Conservation (phyloP, 1,140 invertebrate genomes). For the Phthorimaea operculella region DNA sequence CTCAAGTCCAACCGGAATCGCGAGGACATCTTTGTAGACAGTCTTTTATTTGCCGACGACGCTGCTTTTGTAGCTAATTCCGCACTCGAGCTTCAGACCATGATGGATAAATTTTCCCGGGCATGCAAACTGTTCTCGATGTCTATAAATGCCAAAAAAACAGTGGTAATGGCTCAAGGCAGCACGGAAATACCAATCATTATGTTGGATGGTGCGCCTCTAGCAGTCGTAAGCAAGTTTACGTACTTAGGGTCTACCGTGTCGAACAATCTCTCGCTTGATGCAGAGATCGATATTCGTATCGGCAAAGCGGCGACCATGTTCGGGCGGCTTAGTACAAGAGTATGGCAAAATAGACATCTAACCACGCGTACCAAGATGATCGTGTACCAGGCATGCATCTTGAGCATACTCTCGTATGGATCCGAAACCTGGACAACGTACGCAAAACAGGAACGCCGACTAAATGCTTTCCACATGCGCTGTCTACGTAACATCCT, state of each 20-base stretch:
- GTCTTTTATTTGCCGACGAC: slow-evolving; percentile 1
- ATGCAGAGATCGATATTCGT: slow-evolving; percentile 1
- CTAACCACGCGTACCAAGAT: too few relatives aligned
- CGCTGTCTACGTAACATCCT: too few relatives aligned
- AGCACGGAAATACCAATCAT: not conserved
- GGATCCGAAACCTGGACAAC: too few relatives aligned
- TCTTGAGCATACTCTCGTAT: too few relatives aligned
- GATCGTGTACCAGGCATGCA: too few relatives aligned
- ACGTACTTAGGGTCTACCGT: not conserved
- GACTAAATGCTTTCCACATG: too few relatives aligned
- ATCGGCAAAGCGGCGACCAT: too few relatives aligned
- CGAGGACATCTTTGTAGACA: not conserved
- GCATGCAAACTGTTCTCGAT: not conserved
- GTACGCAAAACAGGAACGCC: too few relatives aligned
- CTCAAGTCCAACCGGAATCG: not conserved
- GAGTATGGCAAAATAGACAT: too few relatives aligned
- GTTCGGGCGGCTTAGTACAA: too few relatives aligned
- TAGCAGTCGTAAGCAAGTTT: not conserved
- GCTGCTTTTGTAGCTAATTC: not conserved
- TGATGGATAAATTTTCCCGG: not conserved
- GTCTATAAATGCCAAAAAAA: not conserved
- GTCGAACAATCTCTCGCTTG: not conserved
- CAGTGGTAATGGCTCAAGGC: not conserved
- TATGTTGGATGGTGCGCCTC: not conserved
- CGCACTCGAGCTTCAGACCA: not conserved